Evolutionary conservation across 2,797 vertebrate genomes (phyloP).

Genomic region (Hephaestus fuliginosus): DNA sequence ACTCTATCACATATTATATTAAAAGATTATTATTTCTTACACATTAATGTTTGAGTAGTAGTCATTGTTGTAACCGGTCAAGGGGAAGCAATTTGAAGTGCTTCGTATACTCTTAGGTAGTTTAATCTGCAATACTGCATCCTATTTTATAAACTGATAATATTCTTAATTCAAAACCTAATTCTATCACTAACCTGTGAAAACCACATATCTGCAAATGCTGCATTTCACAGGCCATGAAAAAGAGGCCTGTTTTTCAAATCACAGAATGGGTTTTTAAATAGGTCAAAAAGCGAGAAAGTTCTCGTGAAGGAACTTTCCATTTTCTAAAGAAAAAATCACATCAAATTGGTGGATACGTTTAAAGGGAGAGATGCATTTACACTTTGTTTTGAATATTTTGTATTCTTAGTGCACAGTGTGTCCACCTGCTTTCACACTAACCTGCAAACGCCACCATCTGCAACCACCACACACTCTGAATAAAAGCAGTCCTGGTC

Average conservation of each 20-base stretch:
- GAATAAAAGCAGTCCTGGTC: background rate
- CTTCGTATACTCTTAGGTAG: background rate
- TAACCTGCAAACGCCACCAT: constrained; percentile 8
- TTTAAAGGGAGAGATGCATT: background rate
- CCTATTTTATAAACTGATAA: background rate
- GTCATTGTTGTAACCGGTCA: background rate
- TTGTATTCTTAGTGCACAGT: background rate
- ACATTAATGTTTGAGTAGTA: background rate
- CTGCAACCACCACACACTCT: constrained; percentile 1
- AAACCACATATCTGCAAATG: background rate
- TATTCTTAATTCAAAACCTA: background rate
- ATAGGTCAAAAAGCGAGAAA: background rate
- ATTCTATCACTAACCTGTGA: background rate
- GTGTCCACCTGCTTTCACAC: constrained; percentile 27
- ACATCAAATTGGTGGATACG: background rate
- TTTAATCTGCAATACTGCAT: background rate
- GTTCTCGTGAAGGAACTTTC: background rate
- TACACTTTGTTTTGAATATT: background rate
- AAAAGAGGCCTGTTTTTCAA: background rate
- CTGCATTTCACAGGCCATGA: background rate
- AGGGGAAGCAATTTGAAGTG: background rate
- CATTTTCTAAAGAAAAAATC: background rate
- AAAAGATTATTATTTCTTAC: background rate
- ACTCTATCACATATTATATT: background rate
- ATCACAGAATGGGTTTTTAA: background rate